Evolutionary conservation across 2,888 invertebrate genomes (phyloP).

Genomic region (Osedax fenrisi): DNA sequence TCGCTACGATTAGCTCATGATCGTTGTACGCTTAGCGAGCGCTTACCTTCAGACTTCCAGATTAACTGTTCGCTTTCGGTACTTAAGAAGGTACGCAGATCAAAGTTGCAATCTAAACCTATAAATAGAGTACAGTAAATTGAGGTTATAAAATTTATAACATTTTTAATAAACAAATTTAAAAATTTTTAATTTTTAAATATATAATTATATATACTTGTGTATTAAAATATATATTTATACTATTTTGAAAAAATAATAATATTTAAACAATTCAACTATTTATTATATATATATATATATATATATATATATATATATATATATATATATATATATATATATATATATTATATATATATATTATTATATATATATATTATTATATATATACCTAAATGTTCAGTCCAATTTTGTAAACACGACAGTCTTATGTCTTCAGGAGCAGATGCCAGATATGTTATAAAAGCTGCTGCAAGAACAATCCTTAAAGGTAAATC

Average conservation of each 20-base stretch:
- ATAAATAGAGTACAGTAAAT: no score
- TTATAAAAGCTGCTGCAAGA: conserved; percentile 66
- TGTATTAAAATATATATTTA: not conserved
- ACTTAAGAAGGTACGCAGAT: conserved; percentile 55
- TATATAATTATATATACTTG: not conserved
- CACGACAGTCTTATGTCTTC: conserved; percentile 59
- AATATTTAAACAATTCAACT: not conserved
- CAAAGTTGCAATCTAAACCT: conserved; percentile 29
- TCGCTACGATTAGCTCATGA: not conserved
- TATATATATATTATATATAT: not conserved
- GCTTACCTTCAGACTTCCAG: conserved; percentile 66
- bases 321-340: not conserved
- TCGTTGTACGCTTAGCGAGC: not conserved
- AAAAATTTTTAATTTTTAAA: no score
- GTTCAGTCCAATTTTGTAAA: conserved; percentile 51
- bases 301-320: not conserved
- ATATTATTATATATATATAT: not conserved
- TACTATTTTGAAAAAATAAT: not conserved
- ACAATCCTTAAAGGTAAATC: conserved; percentile 60
- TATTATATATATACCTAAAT: conserved; percentile 1
- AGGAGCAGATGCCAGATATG: conserved; percentile 62
- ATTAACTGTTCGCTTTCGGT: conserved; percentile 66
- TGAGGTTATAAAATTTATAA: no score
- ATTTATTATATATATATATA: not conserved
- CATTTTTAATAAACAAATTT: no score